Percentiles rank a stretch among this genome's conserved stretches.
Conservation (phyloP, 64 coral and sea anemone genomes). For the Trachythela sp. region DNA sequence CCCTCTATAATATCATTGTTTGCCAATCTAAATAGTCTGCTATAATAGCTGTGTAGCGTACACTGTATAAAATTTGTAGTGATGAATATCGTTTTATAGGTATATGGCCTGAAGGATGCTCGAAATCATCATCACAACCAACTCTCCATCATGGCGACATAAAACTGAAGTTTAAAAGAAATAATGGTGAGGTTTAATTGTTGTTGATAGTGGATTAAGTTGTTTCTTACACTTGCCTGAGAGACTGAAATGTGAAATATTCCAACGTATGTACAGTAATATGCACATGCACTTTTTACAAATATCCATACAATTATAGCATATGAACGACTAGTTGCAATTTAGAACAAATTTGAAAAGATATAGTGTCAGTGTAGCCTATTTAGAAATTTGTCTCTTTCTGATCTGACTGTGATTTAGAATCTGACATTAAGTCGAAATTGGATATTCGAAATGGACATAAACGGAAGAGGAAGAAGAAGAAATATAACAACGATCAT, state of each 20-base stretch:
- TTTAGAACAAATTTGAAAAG: background rate
- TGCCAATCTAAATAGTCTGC: too few relatives aligned
- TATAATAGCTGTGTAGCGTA: too few relatives aligned
- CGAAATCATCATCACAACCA: background rate
- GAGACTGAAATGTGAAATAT: too few relatives aligned
- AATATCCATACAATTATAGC: too few relatives aligned
- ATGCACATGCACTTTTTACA: too few relatives aligned
- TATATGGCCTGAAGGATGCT: background rate
- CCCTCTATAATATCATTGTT: too few relatives aligned
- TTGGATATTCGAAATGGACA: background rate
- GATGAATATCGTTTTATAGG: background rate
- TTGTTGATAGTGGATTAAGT: too few relatives aligned
- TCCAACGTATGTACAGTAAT: too few relatives aligned
- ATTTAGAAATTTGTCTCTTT: background rate
- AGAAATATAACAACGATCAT: background rate
- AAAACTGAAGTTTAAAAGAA: background rate
- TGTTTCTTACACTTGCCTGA: too few relatives aligned
- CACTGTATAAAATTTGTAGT: too few relatives aligned
- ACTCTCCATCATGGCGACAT: background rate
- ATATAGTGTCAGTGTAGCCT: background rate
- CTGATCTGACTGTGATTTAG: background rate
- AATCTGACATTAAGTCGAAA: background rate
- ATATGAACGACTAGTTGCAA: too few relatives aligned
- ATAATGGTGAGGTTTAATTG: background rate
- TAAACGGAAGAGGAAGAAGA: slow-evolving; percentile 7